Conservation (phyloP, 2,113 vertebrate genomes). For the Lates calcarifer region DNA sequence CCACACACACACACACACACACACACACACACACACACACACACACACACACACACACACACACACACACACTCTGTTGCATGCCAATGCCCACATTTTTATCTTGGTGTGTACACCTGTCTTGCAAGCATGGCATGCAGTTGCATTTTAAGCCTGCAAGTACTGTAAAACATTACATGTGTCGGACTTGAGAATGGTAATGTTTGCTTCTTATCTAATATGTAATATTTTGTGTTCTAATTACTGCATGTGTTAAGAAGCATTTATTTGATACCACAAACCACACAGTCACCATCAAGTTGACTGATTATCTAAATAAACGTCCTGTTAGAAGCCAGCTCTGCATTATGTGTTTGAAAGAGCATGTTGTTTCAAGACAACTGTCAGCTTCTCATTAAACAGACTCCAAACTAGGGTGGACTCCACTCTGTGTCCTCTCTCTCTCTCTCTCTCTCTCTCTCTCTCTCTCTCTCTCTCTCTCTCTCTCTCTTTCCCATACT, state of each 20-base stretch:
- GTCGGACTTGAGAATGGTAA: not conserved
- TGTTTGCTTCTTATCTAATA: not conserved
- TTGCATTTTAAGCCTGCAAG: constrained; percentile 27
- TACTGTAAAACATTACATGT: not conserved
- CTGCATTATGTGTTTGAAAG: constrained; percentile 37
- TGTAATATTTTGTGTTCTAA: not conserved
- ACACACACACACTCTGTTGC: constrained; percentile 13
- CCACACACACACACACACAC: constrained; percentile 6
- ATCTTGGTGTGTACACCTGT: not conserved
- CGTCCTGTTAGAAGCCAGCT: not conserved
- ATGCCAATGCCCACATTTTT: constrained; percentile 8
- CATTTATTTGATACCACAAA: not conserved
- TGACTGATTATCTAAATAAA: constrained; percentile 1
- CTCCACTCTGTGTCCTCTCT: not conserved
- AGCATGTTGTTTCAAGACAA: constrained; percentile 49
- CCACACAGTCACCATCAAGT: not conserved
- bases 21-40: constrained; percentile 8
- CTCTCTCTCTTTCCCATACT: too few species aligned
- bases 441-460: not conserved
- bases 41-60: constrained; percentile 10
- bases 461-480: not conserved
- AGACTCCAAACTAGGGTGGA: constrained; percentile 15
- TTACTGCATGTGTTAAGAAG: constrained; percentile 4
- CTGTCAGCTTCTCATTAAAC: constrained; percentile 40
- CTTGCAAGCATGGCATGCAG: constrained; percentile 56